Evolutionary conservation across 2,113 vertebrate genomes (phyloP).

Genomic region (Nicator chloris): DNA sequence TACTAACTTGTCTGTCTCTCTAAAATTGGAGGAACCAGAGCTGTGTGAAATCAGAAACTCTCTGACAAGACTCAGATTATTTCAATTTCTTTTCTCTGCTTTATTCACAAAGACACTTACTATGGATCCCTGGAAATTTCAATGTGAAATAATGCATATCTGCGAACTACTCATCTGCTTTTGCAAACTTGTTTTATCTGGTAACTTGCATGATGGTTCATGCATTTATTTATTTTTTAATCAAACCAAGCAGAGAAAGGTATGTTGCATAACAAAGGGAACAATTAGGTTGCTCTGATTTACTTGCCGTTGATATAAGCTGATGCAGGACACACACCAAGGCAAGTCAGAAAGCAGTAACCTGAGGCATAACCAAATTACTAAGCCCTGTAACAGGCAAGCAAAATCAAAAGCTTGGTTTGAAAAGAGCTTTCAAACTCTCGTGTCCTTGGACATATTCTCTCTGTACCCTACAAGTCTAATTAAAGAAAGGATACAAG

Average conservation of each 20-base stretch:
- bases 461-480: not conserved
- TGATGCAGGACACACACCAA: constrained; percentile 38
- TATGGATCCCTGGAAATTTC: not conserved
- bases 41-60: not conserved
- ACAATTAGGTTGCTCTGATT: constrained; percentile 32
- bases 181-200: constrained; percentile 2
- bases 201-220: not conserved
- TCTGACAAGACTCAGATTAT: not conserved
- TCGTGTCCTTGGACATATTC: not conserved
- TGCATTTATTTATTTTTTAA: constrained; percentile 9
- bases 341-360: constrained; percentile 34
- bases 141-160: not conserved
- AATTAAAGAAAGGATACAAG: not conserved
- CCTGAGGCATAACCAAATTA: constrained; percentile 40
- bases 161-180: not conserved
- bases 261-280: constrained; percentile 34
- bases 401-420: not conserved
- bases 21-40: not conserved
- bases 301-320: not conserved
- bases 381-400: not conserved
- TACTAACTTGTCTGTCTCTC: not conserved
- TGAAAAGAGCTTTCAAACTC: not conserved
- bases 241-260: not conserved
- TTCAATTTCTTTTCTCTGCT: not conserved
- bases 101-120: not conserved